These are phyloP conservation scores for Ivindomyrus marchei DNA, from an alignment of 2,113 vertebrate species.

Conservation along the genomic window DNA sequence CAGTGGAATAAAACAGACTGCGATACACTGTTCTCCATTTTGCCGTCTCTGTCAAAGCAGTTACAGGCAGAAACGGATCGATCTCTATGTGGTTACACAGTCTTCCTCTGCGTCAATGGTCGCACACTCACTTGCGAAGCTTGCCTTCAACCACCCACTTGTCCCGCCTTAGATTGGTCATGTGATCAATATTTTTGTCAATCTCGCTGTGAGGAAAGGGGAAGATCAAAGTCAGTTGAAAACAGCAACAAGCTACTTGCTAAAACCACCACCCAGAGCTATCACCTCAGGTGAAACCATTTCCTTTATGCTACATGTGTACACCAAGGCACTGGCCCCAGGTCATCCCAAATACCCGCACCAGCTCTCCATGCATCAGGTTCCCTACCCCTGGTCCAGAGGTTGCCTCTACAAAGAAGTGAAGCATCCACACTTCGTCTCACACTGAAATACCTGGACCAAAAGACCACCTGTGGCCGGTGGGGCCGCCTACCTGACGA, in stretches of 20 bases:
- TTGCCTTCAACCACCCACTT: conserved; percentile 91
- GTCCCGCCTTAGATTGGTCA: conserved; percentile 92
- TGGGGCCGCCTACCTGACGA: conserved; percentile 70
- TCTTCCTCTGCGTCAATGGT: background rate
- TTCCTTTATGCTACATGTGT: conserved; percentile 29
- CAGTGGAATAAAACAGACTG: background rate
- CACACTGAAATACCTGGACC: background rate
- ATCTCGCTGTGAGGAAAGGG: conserved; percentile 78
- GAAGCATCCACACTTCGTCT: background rate
- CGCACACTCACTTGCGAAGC: conserved; percentile 85
- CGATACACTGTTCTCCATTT: background rate
- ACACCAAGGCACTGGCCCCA: no score
- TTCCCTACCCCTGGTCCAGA: background rate
- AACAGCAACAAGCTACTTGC: conserved; percentile 12
- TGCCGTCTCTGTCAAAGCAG: background rate
- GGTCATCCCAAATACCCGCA: no score
- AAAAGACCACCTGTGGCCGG: background rate
- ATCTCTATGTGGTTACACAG: background rate
- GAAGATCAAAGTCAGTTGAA: background rate
- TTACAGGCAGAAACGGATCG: background rate
- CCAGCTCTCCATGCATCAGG: no score
- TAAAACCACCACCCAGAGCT: conserved; percentile 39
- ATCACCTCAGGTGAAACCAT: conserved; percentile 29
- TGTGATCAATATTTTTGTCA: conserved; percentile 92
- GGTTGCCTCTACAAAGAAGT: background rate